Conservation (phyloP, 2,113 vertebrate genomes). For the Hippocampus guttulatus region DNA sequence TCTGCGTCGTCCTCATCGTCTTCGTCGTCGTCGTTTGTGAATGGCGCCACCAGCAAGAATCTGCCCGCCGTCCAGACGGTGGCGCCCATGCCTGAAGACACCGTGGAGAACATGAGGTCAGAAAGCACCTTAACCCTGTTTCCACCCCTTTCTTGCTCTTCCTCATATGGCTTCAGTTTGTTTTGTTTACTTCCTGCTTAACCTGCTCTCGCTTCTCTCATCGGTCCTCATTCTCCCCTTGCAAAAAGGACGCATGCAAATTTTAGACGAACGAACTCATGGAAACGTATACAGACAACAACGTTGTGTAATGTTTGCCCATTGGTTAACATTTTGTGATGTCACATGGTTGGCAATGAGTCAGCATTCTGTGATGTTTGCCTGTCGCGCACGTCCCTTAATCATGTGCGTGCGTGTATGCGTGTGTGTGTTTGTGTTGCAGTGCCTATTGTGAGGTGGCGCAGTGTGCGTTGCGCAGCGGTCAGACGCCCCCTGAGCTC, state of each 20-base stretch:
- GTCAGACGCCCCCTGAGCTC: slow-evolving; percentile 77
- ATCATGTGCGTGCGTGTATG: slow-evolving; percentile 40
- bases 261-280: no score
- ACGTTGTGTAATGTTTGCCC: neutral
- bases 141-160: slow-evolving; percentile 3
- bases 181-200: slow-evolving; percentile 37
- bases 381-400: slow-evolving; percentile 33
- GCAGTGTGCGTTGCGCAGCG: slow-evolving; percentile 73
- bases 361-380: neutral
- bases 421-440: slow-evolving; percentile 70
- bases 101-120: slow-evolving; percentile 96
- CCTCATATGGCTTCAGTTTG: slow-evolving; percentile 12
- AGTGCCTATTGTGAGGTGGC: slow-evolving; percentile 80
- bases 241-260: neutral
- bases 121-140: neutral
- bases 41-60: slow-evolving; percentile 98
- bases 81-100: slow-evolving; percentile 97
- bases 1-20: slow-evolving; percentile 94
- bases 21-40: slow-evolving; percentile 96
- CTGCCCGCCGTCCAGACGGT: slow-evolving; percentile 97
- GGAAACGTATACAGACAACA: no score
- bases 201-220: slow-evolving; percentile 29
- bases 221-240: slow-evolving; percentile 13
- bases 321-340: neutral
- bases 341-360: neutral